Base-by-base conservation (phyloP, 2,888 invertebrate genomes). In the Parnassius apollo region DNA sequence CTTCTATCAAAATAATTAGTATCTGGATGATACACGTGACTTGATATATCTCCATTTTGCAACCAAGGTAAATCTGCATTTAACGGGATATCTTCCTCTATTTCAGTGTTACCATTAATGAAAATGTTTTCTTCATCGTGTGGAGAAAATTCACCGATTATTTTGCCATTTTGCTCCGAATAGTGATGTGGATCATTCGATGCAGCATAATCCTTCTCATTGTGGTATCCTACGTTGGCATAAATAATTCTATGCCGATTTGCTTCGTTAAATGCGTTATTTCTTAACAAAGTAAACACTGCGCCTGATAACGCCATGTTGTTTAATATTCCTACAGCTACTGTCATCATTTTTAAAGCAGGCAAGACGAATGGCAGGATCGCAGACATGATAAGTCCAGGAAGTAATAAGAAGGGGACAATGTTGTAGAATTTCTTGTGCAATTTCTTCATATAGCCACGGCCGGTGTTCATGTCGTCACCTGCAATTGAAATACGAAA, bases 331-430 rank as follows among this genome's bases (percentile, higher is more conserved):
- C 92, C 92, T 1, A 93, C 93, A 55, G 92, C 88, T 44, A 94
- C 82, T 0, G 94, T 93, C 77, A 94, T 93, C 92, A 95, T 92
- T 76, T 95, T 95, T 13, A 95, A 75, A 0, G 93, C 94, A 0
- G 95, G 95, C 73, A 95, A 78, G 18, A 95, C 78, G 78, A 95
- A 95, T 0, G 95, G 95, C 74, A 95, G 78, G 55, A 95, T 82
- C 11, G 94, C 94, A 1, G 95, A 93, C 89, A 95, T 90, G 0
- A 95, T 75, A 2, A 95, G 88, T 0, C 94, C 94, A 0, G 95
- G 95, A 66, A 94, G 77, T 22, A 94, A 73, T 58, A 95, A 72
- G 44, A 93, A 86, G 0, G 94, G 94, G 52, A 94, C 80, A 10
- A 90, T 74, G 46, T 80, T 78, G 66, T 82, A 82, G 50, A 91